Base-by-base conservation (phyloP, 2,888 invertebrate genomes). In the Caradrina kadenii region DNA sequence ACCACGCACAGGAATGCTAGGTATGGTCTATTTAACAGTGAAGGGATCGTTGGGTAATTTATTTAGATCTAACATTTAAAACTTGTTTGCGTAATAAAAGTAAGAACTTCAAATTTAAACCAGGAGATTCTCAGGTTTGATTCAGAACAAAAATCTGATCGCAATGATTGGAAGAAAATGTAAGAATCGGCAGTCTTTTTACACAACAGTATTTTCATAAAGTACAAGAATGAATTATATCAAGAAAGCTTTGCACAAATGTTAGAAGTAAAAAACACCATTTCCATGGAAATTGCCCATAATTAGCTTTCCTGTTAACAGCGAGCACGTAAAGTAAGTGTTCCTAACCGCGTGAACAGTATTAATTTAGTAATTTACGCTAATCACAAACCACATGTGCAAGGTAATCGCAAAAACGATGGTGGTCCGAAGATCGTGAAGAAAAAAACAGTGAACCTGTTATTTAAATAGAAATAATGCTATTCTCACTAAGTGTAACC, bases 351-450 rank as follows among this genome's bases (percentile, higher is more conserved):
- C 60, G 53, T 19, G 39, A 69, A 69, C 26, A 54, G 15, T 17
- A 54, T 80, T 83, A 81, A 88, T 87, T 88, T 83, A 84, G 81
- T 66, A 86, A 87, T 85, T 89, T 80, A 77, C 61, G 53, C 75
- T 80, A 85, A 87, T 86, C 82, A 77, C 66, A 31, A 65, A 66
- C 83, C 79, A 75, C 80, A 79, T 83, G 85, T 74, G 79, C 39
- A 22, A 39, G 52, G 63, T 54, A 81, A 82, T 73, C 61, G 67
- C 53, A 82, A 82, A 79, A 77, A 76, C 81, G 69, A 56, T 35
- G 82, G 82, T 84, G 86, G 85, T 85, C 84, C 42, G 58, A 70
- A 67, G 76, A 66, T 83, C 81, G 83, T 86, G 85, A 79, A 80
- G 65, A 76, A 87, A 84, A 85, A 82, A 80, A 68, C 42, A 55